A percentile compares a stretch with the other conserved stretches of the same genome.
phyloP scores from a whole-genome alignment of 1,140 invertebrate species.

The Platorchestia sp. region DNA sequence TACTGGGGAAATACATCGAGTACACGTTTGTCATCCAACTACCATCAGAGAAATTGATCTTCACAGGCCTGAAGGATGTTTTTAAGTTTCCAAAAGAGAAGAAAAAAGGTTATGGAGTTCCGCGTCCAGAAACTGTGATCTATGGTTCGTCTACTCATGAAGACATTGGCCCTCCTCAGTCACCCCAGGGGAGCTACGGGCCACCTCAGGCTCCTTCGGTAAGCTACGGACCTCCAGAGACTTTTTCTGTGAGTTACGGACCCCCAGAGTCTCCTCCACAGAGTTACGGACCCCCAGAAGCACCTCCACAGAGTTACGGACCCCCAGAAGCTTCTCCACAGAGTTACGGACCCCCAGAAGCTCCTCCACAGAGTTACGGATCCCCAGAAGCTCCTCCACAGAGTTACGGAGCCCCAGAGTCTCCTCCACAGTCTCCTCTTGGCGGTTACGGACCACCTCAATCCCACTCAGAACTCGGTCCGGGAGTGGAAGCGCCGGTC shows the following conservation, averaged over 20 bases:
- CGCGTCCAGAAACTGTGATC: neutral
- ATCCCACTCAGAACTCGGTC: neutral
- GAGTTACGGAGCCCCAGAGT: neutral
- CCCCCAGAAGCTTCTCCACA: neutral
- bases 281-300: neutral
- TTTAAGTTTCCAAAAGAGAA: neutral
- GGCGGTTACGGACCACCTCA: neutral
- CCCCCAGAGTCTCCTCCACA: neutral
- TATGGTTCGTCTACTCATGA: neutral
- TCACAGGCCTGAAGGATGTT: neutral
- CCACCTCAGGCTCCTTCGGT: neutral
- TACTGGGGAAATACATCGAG: constrained; percentile 27
- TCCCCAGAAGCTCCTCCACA: neutral
- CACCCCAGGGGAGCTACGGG: neutral
- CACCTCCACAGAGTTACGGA: neutral
- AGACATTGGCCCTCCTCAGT: neutral
- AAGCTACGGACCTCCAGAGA: neutral
- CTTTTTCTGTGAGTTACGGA: neutral
- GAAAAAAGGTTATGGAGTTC: constrained; percentile 31
- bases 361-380: no score
- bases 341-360: neutral
- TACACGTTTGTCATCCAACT: constrained; percentile 17
- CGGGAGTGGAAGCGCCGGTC: neutral
- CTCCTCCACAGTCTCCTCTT: neutral
- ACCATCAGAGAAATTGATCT: constrained; percentile 25